Conservation (phyloP, 2,797 vertebrate species). For the Poecilia gillii region DNA sequence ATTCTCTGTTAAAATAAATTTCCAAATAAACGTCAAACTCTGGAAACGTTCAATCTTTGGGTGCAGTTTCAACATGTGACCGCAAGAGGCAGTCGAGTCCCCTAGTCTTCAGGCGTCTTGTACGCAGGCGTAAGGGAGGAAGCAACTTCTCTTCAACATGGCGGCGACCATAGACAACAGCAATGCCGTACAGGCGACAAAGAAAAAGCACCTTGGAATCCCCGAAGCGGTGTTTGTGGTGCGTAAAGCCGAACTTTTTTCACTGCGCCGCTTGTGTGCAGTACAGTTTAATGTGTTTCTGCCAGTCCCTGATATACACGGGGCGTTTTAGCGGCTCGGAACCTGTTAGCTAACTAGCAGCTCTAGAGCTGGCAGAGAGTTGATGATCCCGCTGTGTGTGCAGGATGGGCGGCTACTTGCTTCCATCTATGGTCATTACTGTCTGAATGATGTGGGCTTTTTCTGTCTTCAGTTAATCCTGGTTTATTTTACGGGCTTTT, state of each 20-base stretch:
- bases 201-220: constrained; percentile 90
- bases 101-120: constrained; percentile 10
- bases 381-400: constrained; percentile 36
- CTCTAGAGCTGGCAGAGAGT: constrained; percentile 27
- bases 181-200: constrained; percentile 77
- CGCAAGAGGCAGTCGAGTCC: constrained; percentile 26
- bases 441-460: neutral
- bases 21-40: neutral
- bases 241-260: constrained; percentile 62
- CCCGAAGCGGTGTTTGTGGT: constrained; percentile 95
- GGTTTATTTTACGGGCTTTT: neutral
- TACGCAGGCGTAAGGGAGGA: constrained; percentile 63
- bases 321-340: constrained; percentile 17
- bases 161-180: constrained; percentile 87
- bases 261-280: rapidly evolving
- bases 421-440: constrained; percentile 63
- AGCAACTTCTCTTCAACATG: constrained; percentile 84
- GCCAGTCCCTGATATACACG: no score
- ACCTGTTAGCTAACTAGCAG: constrained; percentile 31
- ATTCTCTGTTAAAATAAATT: neutral
- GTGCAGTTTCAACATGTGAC: constrained; percentile 1
- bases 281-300: rapidly evolving
- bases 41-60: neutral
- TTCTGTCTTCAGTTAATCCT: neutral
- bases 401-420: constrained; percentile 53